A percentile compares a stretch with the other conserved stretches of the same genome.
Conservation (phyloP, 2,888 invertebrate genomes). For the Noctuana brunneofusca region DNA sequence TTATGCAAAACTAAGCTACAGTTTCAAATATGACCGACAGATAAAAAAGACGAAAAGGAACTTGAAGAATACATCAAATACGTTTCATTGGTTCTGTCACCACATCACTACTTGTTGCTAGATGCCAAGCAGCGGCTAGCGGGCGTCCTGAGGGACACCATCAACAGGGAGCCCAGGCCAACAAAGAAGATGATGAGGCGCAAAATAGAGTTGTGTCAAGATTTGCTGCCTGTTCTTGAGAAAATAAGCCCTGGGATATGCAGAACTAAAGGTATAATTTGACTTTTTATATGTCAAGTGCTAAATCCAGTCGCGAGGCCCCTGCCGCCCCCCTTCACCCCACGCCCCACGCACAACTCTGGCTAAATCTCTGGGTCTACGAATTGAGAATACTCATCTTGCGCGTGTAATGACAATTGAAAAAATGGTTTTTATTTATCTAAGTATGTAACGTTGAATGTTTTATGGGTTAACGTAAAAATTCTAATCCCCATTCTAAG, state of each 20-base stretch:
- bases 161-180: conserved; percentile 75
- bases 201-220: conserved; percentile 86
- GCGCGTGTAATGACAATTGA: too few relatives aligned
- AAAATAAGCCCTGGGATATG: conserved; percentile 88
- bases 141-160: conserved; percentile 78
- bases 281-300: too few relatives aligned
- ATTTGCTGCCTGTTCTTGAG: conserved; percentile 85
- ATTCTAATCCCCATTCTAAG: too few relatives aligned
- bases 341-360: too few relatives aligned
- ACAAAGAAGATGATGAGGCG: conserved; percentile 82
- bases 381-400: too few relatives aligned
- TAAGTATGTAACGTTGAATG: too few relatives aligned
- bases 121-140: conserved; percentile 88
- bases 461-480: too few relatives aligned
- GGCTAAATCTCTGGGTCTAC: too few relatives aligned
- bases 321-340: too few relatives aligned
- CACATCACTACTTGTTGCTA: conserved; percentile 86
- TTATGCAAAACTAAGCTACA: background rate
- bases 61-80: conserved; percentile 79
- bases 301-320: too few relatives aligned
- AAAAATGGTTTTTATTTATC: too few relatives aligned
- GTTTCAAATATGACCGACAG: conserved; percentile 47
- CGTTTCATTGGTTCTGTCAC: conserved; percentile 83
- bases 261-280: conserved; percentile 82
- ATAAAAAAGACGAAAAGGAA: conserved; percentile 72